Percentiles rank a stretch among this genome's conserved stretches.
Conservation (phyloP, 53 echinoderm and acorn worm genomes). For the Temnopleurus reevesii region DNA sequence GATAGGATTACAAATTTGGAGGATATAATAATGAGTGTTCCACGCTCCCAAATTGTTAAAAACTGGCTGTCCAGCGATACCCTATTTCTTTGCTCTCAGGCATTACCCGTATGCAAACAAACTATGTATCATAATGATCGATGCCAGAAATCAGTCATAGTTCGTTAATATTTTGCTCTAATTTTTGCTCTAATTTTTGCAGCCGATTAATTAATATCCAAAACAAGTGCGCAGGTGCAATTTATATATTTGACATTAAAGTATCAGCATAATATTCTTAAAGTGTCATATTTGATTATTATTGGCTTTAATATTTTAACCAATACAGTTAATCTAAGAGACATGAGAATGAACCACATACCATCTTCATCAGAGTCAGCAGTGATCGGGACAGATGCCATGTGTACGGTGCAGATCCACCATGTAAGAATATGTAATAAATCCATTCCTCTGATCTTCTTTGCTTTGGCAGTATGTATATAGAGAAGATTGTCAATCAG, state of each 20-base stretch:
- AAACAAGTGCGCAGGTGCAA: too few relatives aligned
- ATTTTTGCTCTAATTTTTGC: too few relatives aligned
- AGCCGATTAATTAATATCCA: too few relatives aligned
- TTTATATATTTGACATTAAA: too few relatives aligned
- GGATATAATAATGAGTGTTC: too few relatives aligned
- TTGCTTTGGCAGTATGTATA: background rate
- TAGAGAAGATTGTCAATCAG: background rate
- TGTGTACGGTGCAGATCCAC: background rate
- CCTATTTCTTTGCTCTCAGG: background rate
- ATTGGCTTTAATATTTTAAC: too few relatives aligned
- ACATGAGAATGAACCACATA: background rate
- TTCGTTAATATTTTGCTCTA: too few relatives aligned
- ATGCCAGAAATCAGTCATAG: background rate
- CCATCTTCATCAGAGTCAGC: conserved; percentile 30
- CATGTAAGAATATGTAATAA: background rate
- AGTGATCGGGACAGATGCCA: background rate
- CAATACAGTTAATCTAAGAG: too few relatives aligned
- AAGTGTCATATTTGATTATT: too few relatives aligned
- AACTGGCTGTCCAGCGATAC: background rate
- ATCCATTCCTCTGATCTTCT: background rate
- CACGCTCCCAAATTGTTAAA: background rate
- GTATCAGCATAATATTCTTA: too few relatives aligned
- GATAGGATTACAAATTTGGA: too few relatives aligned
- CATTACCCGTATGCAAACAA: background rate
- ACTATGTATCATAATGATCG: background rate